Evolutionary conservation across 2,113 vertebrate genomes (phyloP).

Genomic region (Labeo catla): DNA sequence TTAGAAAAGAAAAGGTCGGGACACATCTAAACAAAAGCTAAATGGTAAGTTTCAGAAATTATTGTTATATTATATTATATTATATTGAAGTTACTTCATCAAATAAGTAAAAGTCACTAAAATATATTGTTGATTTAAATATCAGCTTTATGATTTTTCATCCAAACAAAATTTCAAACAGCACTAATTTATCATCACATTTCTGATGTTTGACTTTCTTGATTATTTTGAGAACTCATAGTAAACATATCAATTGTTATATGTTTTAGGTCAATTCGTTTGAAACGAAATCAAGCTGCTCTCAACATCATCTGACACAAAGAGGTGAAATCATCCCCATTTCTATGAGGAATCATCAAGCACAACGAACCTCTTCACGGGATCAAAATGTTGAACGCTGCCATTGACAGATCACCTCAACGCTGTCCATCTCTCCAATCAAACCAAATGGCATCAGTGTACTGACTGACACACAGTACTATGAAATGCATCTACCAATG

Average conservation of each 20-base stretch:
- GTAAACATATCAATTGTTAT: background rate
- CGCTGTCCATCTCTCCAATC: background rate
- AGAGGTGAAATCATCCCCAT: constrained; percentile 31
- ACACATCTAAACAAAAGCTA: constrained; percentile 94
- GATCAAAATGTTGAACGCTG: background rate
- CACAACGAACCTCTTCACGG: constrained; percentile 72
- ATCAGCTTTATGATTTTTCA: background rate
- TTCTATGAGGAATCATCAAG: constrained; percentile 51
- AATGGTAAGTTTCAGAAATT: constrained; percentile 75
- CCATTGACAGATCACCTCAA: background rate
- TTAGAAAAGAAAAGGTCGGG: constrained; percentile 96
- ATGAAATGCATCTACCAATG: constrained; percentile 25
- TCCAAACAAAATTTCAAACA: background rate
- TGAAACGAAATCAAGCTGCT: constrained; percentile 64
- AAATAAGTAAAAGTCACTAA: background rate
- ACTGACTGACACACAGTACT: constrained; percentile 17
- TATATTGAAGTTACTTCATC: background rate
- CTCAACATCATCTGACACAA: constrained; percentile 15
- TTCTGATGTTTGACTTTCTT: background rate
- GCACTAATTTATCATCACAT: background rate
- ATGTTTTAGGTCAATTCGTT: constrained; percentile 59
- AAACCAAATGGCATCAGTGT: constrained; percentile 26
- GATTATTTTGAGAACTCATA: background rate
- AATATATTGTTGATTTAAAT: background rate
- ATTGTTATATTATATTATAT: too few species aligned